Percentiles rank a stretch among this genome's conserved stretches.
Evolutionary conservation across 92 coral and sea anemone species (phyloP).

Genomic region (Paramuricea clavata): DNA sequence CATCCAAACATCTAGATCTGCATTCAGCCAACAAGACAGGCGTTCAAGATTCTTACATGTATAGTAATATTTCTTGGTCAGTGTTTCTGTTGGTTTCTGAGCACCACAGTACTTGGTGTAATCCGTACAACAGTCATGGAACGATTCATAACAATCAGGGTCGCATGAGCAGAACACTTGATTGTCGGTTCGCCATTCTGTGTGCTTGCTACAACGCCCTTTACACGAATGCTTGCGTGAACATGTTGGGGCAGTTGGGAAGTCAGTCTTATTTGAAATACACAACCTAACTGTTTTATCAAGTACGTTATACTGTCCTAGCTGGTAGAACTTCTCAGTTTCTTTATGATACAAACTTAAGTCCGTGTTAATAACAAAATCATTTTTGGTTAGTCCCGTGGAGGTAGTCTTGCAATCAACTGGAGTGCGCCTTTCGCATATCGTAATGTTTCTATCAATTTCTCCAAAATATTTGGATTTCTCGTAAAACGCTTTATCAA

Average conservation of each 20-base stretch:
- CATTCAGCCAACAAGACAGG: neutral
- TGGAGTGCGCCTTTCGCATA: neutral
- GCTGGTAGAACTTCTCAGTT: neutral
- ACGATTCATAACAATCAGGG: constrained; percentile 38
- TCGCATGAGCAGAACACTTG: constrained; percentile 30
- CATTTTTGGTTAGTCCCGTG: neutral
- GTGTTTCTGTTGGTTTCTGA: constrained; percentile 11
- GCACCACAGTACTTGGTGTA: constrained; percentile 40
- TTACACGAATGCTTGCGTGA: neutral
- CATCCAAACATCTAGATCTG: constrained; percentile 59
- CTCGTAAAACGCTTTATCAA: neutral
- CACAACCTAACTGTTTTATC: neutral
- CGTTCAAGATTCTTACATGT: constrained; percentile 17
- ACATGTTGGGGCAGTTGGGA: neutral
- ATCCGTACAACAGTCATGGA: constrained; percentile 62
- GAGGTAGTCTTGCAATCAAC: neutral
- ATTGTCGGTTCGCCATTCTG: constrained; percentile 1
- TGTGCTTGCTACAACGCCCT: constrained; percentile 3
- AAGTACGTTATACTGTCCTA: neutral
- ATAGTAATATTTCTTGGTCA: constrained; percentile 25
- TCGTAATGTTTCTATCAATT: neutral
- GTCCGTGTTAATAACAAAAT: neutral
- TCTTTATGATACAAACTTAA: neutral
- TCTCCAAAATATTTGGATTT: neutral
- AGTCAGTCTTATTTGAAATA: neutral